Evolutionary conservation across 2,888 invertebrate species (phyloP), one percentile per base, ranked within the genome.

Genomic region (Bruchidius siliquastri): DNA sequence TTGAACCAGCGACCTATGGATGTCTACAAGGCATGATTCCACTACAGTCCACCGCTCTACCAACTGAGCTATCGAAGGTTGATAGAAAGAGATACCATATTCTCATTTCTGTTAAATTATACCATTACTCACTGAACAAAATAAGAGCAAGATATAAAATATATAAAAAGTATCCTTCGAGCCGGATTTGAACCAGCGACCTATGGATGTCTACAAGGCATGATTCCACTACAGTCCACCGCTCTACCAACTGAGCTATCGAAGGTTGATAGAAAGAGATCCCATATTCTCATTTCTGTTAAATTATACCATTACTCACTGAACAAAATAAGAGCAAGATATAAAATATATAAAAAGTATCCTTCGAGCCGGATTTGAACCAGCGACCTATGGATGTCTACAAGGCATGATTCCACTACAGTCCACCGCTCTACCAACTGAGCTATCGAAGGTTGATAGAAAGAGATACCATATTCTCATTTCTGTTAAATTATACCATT

Each of bases 1-100:
- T 82, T 83, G 83, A 83, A 83, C 83, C 83, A 83, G 83, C 83
- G 83, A 83, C 90, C 90, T 90, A 90, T 90, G 90, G 90, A 90
- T 90, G 72, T 75, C 79, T 76, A 78, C 70, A 71, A 68, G 18
- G 49, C 18, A 49, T 18, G 18, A 74, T 74, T 74, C 78, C 75
- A 73, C 79, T 79, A 82, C 82, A 83, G 83, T 83, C 83, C 82
- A 83, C 82, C 83, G 83, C 82, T 83, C 83, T 83, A 83, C 83
- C 83, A 82, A 83, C 83, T 83, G 83, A 84, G 84, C 83, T 84
- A 83, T 83, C 83, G 83, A 83, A 83, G 83, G 83, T 71, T 76
- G 67, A 18, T 13, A 49, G 26, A 49, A 49, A 49, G 13, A 8
- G 49, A 13, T 4, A 1, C 18, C 1, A 18, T 49, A 13, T 49